Percentiles rank a stretch among this genome's conserved stretches.
Conservation (phyloP, 2,888 invertebrate genomes). For the Pseudococcus jackbeardsleyi region DNA sequence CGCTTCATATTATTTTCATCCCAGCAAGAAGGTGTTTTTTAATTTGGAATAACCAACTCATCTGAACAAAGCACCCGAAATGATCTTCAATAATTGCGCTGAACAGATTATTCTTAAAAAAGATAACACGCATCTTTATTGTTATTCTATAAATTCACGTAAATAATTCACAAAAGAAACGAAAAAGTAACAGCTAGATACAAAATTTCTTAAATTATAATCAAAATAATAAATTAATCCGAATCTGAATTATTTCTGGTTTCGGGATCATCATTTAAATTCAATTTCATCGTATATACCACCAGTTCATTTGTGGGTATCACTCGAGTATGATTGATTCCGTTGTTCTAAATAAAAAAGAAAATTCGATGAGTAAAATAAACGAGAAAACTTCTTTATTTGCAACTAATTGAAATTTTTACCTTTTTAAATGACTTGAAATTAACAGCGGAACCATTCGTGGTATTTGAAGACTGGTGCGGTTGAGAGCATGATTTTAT, state of each 20-base stretch:
- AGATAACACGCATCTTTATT: not conserved
- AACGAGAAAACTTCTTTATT: not conserved
- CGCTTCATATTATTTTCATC: no score
- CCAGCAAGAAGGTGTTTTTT: no score
- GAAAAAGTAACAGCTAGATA: not conserved
- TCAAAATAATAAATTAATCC: not conserved
- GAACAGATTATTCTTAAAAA: not conserved
- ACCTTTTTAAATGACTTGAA: slow-evolving; percentile 59
- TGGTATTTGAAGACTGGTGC: not conserved
- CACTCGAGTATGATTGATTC: not conserved
- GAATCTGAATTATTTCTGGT: not conserved
- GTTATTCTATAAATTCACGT: not conserved
- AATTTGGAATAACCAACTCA: no score
- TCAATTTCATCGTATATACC: not conserved
- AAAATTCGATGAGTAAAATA: not conserved
- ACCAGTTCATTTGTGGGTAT: not conserved
- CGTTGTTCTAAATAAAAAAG: slow-evolving; percentile 16
- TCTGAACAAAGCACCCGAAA: no score
- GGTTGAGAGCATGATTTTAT: not conserved
- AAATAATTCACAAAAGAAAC: slow-evolving; percentile 3
- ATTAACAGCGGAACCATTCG: slow-evolving; percentile 39
- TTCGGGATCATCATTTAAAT: not conserved
- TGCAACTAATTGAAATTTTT: not conserved
- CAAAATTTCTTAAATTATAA: slow-evolving; percentile 14
- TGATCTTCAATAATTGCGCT: not conserved